Percentiles rank a stretch among this genome's conserved stretches.
These are phyloP conservation scores for Synanthedon myopaeformis DNA, from an alignment of 2,888 invertebrate species.

Conservation along the genomic window DNA sequence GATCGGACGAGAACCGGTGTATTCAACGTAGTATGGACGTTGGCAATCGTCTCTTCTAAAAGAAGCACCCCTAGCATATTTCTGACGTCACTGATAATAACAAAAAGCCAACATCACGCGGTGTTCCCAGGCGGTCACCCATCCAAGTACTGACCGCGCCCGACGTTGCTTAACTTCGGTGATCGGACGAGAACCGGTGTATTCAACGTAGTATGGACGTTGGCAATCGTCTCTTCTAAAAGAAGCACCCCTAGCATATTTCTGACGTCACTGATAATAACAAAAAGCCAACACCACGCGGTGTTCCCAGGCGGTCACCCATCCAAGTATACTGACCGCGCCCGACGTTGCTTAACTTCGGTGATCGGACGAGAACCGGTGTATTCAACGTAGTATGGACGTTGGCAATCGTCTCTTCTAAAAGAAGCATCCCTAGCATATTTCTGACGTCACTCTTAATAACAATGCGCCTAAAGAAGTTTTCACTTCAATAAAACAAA, in stretches of 20 bases:
- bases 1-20: conserved; percentile 27
- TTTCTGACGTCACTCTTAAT: too few species aligned
- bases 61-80: not conserved
- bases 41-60: conserved; percentile 10
- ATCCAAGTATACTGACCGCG: conserved; percentile 31
- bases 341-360: conserved; percentile 32
- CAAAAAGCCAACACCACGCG: conserved; percentile 8
- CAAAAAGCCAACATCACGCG: conserved; percentile 8
- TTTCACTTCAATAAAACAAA: too few species aligned
- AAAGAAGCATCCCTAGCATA: not conserved
- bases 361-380: conserved; percentile 26
- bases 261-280: not conserved
- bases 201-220: conserved; percentile 33
- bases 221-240: conserved; percentile 10
- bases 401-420: conserved; percentile 14
- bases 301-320: conserved; percentile 22
- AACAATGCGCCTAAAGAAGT: too few species aligned
- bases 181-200: conserved; percentile 28
- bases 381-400: conserved; percentile 33
- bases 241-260: not conserved
- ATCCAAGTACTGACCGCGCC: conserved; percentile 32
- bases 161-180: conserved; percentile 30
- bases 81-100: not conserved
- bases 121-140: conserved; percentile 23
- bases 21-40: conserved; percentile 33